Percentiles rank a stretch among this genome's conserved stretches.
These are phyloP conservation scores for Pardosa pseudoannulata DNA, from an alignment of 2,888 invertebrate genomes.

Conservation along the genomic window DNA sequence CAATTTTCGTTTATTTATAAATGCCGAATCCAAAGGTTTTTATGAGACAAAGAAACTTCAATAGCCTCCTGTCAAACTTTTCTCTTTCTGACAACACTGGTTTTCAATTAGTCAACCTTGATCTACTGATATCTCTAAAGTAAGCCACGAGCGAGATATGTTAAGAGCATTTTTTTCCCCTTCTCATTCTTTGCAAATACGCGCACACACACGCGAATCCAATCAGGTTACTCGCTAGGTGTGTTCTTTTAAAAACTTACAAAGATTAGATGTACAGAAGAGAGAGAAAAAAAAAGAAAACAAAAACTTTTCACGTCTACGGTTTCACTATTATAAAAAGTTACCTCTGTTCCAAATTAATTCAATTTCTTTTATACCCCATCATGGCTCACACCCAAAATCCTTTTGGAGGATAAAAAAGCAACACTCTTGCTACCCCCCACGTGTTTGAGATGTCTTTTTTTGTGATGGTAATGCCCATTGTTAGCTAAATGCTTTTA, in stretches of 20 bases:
- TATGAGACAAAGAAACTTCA: too few species aligned
- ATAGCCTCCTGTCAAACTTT: not conserved
- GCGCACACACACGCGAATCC: not conserved
- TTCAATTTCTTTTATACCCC: conserved; percentile 36
- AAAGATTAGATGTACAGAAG: not conserved
- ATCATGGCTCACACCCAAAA: conserved; percentile 25
- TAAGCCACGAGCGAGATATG: not conserved
- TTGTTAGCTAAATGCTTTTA: conserved; percentile 28
- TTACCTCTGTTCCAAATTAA: conserved; percentile 16
- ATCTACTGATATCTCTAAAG: not conserved
- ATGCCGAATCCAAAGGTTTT: too few species aligned
- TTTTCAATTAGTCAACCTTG: conserved; percentile 6
- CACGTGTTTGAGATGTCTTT: conserved; percentile 24
- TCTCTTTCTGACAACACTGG: not conserved
- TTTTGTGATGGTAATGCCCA: conserved; percentile 38
- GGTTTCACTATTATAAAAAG: conserved; percentile 37
- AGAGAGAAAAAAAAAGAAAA: too few species aligned
- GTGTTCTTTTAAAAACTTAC: conserved; percentile 33
- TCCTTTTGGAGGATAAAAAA: conserved; percentile 31
- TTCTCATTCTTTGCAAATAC: not conserved
- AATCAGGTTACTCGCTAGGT: conserved; percentile 44
- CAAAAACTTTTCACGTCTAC: conserved; percentile 5
- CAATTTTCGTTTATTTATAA: too few species aligned
- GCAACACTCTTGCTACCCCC: conserved; percentile 16
- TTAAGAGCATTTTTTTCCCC: not conserved